Base-by-base conservation (phyloP, 2,113 vertebrate species). In the Ammospiza nelsoni region DNA sequence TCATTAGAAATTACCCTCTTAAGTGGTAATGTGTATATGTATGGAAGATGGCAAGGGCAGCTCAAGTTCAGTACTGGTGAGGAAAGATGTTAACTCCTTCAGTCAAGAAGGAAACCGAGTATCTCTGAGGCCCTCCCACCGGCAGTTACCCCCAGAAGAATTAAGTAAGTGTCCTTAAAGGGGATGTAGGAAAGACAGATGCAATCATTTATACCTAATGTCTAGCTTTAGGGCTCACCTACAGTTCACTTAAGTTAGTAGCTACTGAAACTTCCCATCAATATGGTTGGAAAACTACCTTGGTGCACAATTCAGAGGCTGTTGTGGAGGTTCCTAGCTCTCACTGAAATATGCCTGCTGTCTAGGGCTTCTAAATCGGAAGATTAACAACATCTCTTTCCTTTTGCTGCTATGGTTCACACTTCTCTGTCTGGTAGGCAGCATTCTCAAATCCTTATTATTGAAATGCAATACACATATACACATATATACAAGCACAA, bases 111-210 rank as follows among this genome's bases (percentile, higher is more conserved):
- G 16, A 18, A 85, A 61, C n/a, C 10, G 51, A 58, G 61, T 44
- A 33, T 20, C n/a, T 71, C 52, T 29, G 31, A 79, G 67, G 33
- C 7, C 24, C 25, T 17, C 3, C 1, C 8, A 6, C 5, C 5
- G 0, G 0, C 37, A 29, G 21, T 12, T 9, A 4, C 2, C 7
- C 18, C 15, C 19, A 68, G 41, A 43, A 88, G 46, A 91, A 91
- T 35, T 57, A 69, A 35, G 17, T 23, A 81, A 54, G 15, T 35
- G n/a, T 61, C 46, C n/a, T 65, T 43, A 46, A 77, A 49, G 27
- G 3, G 44, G 4, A 12, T 11, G 9, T 21, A 52, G 20, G 31
- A 84, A 62, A 87, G 13, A 20, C 3, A 52, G 41, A 31, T 52
- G 48, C 11, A 52, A 65, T 16, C 25, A 49, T 44, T 69, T 41